Percentiles rank a stretch among this genome's conserved stretches.
Evolutionary conservation across 2,113 vertebrate species (phyloP).

Genomic region (Chionis minor): DNA sequence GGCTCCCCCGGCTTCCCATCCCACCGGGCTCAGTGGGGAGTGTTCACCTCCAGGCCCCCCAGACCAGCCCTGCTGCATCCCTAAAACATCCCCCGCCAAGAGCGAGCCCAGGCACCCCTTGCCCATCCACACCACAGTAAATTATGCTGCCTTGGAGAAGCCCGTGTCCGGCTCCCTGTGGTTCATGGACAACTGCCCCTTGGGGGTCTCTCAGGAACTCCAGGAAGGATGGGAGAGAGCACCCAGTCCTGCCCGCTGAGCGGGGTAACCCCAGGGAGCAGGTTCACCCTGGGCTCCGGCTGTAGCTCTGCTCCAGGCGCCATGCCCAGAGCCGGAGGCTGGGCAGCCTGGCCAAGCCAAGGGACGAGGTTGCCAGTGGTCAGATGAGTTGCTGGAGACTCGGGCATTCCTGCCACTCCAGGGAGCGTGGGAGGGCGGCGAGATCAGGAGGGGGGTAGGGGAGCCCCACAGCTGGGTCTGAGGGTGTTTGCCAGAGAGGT

Average conservation of each 20-base stretch:
- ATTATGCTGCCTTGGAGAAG: not conserved
- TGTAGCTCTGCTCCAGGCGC: not conserved
- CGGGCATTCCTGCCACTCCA: not conserved
- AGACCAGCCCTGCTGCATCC: not conserved
- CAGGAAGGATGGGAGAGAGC: not conserved
- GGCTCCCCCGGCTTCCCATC: not conserved
- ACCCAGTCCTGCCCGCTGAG: not conserved
- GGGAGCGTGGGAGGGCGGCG: not conserved
- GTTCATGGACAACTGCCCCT: not conserved
- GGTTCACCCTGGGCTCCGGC: not conserved
- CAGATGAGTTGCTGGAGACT: not conserved
- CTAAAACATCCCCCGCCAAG: too few species aligned
- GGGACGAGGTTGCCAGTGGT: not conserved
- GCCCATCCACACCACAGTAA: not conserved
- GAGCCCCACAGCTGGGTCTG: not conserved
- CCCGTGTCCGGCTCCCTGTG: not conserved
- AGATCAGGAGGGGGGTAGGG: too few species aligned
- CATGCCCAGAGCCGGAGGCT: too few species aligned
- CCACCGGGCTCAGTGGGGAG: not conserved
- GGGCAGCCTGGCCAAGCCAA: not conserved
- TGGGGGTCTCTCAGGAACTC: not conserved
- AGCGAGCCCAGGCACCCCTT: not conserved
- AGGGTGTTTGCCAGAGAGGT: not conserved
- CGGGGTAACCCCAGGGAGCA: rapidly evolving
- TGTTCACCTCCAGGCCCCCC: not conserved